Evolutionary conservation across 2,888 invertebrate genomes (phyloP), one percentile per base, ranked within the genome.

Genomic region (Coecobrya sp.): DNA sequence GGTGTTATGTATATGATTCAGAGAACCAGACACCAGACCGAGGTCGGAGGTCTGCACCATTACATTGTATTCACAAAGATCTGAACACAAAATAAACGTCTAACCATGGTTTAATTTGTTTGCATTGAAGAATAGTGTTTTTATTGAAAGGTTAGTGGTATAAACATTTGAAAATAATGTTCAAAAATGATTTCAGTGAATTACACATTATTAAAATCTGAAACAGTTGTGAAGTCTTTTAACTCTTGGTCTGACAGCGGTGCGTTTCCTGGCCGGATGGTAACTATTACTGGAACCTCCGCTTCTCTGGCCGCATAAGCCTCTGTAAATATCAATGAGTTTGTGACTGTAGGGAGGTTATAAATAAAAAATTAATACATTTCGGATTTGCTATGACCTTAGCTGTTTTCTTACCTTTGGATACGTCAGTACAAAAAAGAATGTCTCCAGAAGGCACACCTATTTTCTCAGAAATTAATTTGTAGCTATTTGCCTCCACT

Each of bases 381-480:
- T n/a, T 19, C 42, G 42, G 42, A 62, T 5, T 22, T 62, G 62
- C n/a, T n/a, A n/a, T n/a, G n/a, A n/a, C n/a, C n/a, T n/a, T n/a
- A n/a, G n/a, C n/a, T n/a, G 22, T 16, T 22, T 22, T 22, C 1
- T 4, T 73, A 98, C 98, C 98, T 96, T 97, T 97, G 2, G 97
- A 96, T 95, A 98, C 96, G 96, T 99, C 99, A 65, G 99, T 99
- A 16, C 99, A 96, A 96, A 99, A 99, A 19, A 99, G 95, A 76
- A 98, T 97, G 93, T 98, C 97, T 10, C 97, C 97, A 19, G 97
- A 96, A 55, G 96, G 96, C 92, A 96, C 96, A 81, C 96, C 96
- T 68, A 99, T 96, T 95, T 97, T 96, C 94, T 97, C 96, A 0
- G 97, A 96, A 93, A 99, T 99, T 73, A 97, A 97, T 86, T 96